A percentile compares a stretch with the other conserved stretches of the same genome.
Conservation (phyloP, 2,888 invertebrate species). For the Lampropteryx suffumata region DNA sequence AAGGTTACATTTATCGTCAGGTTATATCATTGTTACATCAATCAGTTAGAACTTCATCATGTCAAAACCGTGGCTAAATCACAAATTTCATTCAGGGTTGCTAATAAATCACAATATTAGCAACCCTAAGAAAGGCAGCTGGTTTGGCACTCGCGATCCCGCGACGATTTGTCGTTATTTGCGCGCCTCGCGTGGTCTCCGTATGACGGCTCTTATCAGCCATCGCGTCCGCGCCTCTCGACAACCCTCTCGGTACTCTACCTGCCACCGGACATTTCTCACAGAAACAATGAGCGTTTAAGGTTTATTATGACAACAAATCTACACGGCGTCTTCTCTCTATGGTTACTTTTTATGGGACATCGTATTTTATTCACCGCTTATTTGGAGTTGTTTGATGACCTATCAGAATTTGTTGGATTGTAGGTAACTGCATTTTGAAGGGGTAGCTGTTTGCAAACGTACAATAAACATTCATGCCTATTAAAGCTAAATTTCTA, state of each 20-base stretch:
- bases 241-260: slow-evolving; percentile 57
- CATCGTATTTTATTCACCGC: slow-evolving; percentile 27
- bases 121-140: slow-evolving; percentile 11
- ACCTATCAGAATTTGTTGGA: slow-evolving; percentile 8
- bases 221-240: slow-evolving; percentile 68
- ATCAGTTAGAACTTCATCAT: no score
- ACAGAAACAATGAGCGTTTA: slow-evolving; percentile 77
- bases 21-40: no score
- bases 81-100: no score
- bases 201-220: slow-evolving; percentile 75
- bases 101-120: neutral
- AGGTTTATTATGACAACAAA: slow-evolving; percentile 69
- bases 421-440: no score
- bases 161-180: slow-evolving; percentile 76
- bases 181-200: slow-evolving; percentile 45
- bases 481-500: no score
- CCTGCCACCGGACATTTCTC: slow-evolving; percentile 67
- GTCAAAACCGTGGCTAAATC: no score
- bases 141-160: slow-evolving; percentile 50
- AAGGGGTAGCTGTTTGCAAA: no score
- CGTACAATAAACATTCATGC: no score
- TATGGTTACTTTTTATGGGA: slow-evolving; percentile 35
- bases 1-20: no score
- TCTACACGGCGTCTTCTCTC: slow-evolving; percentile 39
- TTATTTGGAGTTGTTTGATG: slow-evolving; percentile 23